Base-by-base conservation (phyloP, 2,113 vertebrate species). In the Etia nguti region DNA sequence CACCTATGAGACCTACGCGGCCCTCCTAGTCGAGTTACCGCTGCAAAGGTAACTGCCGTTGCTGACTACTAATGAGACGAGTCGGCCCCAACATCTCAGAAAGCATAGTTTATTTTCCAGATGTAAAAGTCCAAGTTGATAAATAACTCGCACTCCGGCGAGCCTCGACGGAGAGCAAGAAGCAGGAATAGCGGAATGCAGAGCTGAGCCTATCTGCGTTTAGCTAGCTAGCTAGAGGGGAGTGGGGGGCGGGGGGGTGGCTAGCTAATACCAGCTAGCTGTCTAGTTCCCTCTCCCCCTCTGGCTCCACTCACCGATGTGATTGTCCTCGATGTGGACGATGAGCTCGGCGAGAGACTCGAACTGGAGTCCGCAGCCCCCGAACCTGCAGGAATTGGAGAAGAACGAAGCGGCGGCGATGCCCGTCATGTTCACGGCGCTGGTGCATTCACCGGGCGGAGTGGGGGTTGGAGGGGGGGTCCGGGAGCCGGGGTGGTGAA, bases 401-500 rank as follows among this genome's bases (percentile, higher is more conserved):
- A 99, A 99, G 96, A 99, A 98, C 96, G 98, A 99, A 95, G 98
- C 98, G 92, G 98, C 98, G 95, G 98, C 98, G 97, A 98, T 98
- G 97, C 98, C 97, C 96, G 98, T 98, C 98, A 98, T 99, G 97
- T 94, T 97, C 83, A 10, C 86, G 85, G 84, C 68, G 82, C 70
- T 92, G 88, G 93, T 93, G 93, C 95, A 92, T 95, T 89, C 93
- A 94, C 92, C 87, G 93, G 94, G 93, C 10, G 85, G 70, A 62
- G 22, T 57, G 52, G 31, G 38, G 73, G 57, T 34, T 20, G 88
- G 82, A 36, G 3, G 24, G 79, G 70, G 82, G 70, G 82, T 48
- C 38, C 65, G 73, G 93, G 87, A 81, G 68, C 80, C 88, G 83
- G 90, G 93, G 89, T 12, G 93, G 94, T 85, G 87, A 86, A 46